Conservation (phyloP, 2,888 invertebrate species). For the Caenorhabditis panamensis region DNA sequence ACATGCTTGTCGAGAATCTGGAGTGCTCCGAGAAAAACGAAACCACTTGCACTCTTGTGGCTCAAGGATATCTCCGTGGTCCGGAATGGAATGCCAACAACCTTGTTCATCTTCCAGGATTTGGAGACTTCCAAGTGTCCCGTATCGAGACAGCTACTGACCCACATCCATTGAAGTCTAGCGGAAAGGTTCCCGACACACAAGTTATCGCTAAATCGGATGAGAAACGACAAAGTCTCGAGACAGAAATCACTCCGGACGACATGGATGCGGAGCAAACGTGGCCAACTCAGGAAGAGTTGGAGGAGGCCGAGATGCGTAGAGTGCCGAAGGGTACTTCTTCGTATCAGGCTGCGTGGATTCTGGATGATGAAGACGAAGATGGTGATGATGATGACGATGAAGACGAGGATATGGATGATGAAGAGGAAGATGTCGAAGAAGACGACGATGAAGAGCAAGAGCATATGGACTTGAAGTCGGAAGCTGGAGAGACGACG, state of each 20-base stretch:
- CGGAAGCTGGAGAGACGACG: conserved; percentile 71
- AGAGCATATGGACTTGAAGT: conserved; percentile 82
- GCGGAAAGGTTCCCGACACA: conserved; percentile 12
- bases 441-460: conserved; percentile 81
- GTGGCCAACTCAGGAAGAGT: conserved; percentile 95
- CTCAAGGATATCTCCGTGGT: conserved; percentile 92
- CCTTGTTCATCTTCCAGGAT: conserved; percentile 91
- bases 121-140: conserved; percentile 93
- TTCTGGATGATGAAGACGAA: conserved; percentile 81
- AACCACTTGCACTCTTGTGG: conserved; percentile 82
- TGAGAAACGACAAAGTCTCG: conserved; percentile 85
- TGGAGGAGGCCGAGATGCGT: conserved; percentile 85
- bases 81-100: conserved; percentile 90
- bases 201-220: conserved; percentile 69
- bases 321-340: conserved; percentile 95
- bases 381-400: conserved; percentile 81
- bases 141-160: conserved; percentile 81
- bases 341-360: conserved; percentile 93
- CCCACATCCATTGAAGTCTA: conserved; percentile 67
- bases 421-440: conserved; percentile 85
- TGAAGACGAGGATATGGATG: conserved; percentile 83
- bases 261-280: conserved; percentile 96
- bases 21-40: conserved; percentile 83
- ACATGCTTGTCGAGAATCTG: conserved; percentile 89
- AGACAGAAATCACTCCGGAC: conserved; percentile 85